Percentiles rank a stretch among this genome's conserved stretches.
Evolutionary conservation across 2,113 vertebrate species (phyloP).

Genomic region (mouse (Mus musculus)): DNA sequence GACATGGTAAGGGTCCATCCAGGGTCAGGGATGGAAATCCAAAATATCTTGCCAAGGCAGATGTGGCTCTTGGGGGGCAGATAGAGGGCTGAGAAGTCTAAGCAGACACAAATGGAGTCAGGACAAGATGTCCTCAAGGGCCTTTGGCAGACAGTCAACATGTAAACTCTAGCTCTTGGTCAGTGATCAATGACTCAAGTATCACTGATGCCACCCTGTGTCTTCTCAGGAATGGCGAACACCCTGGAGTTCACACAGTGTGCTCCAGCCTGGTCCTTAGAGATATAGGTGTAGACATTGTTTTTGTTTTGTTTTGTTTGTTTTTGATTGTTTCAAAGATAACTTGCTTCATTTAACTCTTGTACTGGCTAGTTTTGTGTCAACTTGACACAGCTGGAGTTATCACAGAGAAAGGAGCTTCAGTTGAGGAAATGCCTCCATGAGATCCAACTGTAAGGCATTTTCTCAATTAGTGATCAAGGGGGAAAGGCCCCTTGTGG

Average conservation of each 20-base stretch:
- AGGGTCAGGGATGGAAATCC: no score
- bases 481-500: no score
- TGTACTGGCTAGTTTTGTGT: no score
- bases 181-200: not conserved
- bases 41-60: not conserved
- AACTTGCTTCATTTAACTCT: no score
- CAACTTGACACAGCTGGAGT: no score
- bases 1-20: not conserved
- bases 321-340: no score
- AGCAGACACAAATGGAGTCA: not conserved
- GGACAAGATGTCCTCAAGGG: not conserved
- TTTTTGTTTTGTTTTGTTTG: no score
- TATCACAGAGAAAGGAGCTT: no score
- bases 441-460: no score
- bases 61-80: not conserved
- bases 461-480: no score
- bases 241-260: accelerated
- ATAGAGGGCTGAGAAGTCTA: not conserved
- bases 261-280: not conserved
- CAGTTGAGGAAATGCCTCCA: no score
- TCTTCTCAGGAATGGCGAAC: no score
- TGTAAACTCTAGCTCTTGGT: not conserved
- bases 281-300: not conserved
- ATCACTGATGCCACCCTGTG: accelerated
- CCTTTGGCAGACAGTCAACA: not conserved